Conservation (phyloP, 1,140 invertebrate species). For the Samia ricini region DNA sequence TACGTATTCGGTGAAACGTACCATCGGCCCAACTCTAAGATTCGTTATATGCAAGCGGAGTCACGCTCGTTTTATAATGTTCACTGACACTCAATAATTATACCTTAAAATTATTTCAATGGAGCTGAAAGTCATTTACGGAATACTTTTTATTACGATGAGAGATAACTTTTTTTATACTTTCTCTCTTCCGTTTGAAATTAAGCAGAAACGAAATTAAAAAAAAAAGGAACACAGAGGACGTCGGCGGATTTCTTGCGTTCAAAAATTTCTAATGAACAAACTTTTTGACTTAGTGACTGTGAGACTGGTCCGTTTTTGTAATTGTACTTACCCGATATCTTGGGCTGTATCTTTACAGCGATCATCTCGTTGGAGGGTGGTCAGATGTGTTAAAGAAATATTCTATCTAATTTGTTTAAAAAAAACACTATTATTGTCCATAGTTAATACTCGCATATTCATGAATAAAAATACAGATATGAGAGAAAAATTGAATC, state of each 20-base stretch:
- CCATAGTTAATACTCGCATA: no score
- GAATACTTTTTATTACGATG: not conserved
- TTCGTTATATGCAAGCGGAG: no score
- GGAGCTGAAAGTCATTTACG: not conserved
- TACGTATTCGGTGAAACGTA: no score
- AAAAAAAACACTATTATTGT: no score
- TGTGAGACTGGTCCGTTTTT: conserved; percentile 26
- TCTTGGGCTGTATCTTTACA: not conserved
- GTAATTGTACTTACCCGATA: not conserved
- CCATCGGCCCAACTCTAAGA: no score
- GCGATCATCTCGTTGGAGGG: not conserved
- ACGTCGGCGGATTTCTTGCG: conserved; percentile 25
- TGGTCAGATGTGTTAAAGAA: not conserved
- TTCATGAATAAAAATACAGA: no score
- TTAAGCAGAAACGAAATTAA: conserved; percentile 55
- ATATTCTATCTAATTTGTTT: not conserved
- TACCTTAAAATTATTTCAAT: no score
- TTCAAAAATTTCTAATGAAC: conserved; percentile 53
- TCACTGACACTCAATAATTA: no score
- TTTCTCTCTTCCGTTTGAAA: conserved; percentile 22
- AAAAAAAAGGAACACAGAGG: conserved; percentile 26
- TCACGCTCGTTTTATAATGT: no score
- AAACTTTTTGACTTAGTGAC: conserved; percentile 51
- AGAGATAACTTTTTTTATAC: not conserved
- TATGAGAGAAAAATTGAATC: no score